phyloP scores from a whole-genome alignment of 2,113 vertebrate genomes.

The Mungos mungo region DNA sequence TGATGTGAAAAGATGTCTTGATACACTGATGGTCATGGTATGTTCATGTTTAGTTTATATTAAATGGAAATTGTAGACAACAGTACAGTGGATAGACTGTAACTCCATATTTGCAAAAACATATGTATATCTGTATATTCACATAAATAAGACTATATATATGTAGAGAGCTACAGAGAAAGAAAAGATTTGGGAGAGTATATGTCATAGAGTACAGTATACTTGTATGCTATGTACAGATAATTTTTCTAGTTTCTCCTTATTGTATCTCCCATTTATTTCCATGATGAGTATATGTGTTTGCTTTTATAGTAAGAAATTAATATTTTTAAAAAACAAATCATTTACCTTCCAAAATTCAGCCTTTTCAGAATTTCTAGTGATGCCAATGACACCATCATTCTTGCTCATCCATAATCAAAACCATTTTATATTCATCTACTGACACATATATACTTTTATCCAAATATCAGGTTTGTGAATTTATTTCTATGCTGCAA shows the following conservation, averaged over 20 bases:
- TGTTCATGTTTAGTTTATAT: background rate
- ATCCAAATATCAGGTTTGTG: background rate
- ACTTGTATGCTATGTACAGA: no score
- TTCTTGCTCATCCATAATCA: background rate
- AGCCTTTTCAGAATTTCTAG: background rate
- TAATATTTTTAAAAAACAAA: background rate
- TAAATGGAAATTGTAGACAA: background rate
- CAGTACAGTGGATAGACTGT: background rate
- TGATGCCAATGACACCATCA: background rate
- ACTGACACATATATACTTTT: background rate
- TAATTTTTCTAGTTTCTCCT: slow-evolving; percentile 6
- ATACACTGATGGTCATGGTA: background rate
- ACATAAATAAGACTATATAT: background rate
- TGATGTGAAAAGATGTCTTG: background rate
- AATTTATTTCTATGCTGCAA: background rate
- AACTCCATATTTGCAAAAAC: background rate
- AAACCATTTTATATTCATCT: background rate
- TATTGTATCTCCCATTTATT: background rate
- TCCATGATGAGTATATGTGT: background rate
- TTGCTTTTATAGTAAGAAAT: slow-evolving; percentile 11
- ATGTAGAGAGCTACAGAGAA: background rate
- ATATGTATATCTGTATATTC: background rate
- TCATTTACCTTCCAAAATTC: background rate
- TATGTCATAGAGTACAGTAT: background rate
- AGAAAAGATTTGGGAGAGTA: background rate